These are phyloP conservation scores for Aspidiotus rigidus DNA, from an alignment of 2,888 invertebrate genomes.

Conservation along the genomic window DNA sequence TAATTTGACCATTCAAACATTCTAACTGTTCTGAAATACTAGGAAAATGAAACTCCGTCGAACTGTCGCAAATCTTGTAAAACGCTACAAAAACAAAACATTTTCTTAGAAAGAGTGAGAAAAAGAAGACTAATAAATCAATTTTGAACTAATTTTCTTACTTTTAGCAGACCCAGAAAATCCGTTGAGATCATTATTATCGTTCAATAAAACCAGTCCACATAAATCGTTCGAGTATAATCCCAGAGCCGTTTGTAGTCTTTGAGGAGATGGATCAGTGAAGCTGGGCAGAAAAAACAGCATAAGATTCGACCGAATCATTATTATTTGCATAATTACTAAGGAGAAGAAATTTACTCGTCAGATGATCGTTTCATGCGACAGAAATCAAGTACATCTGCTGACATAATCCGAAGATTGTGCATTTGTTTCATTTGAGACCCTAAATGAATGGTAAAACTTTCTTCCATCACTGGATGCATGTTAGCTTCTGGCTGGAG, in stretches of 20 bases:
- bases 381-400: constrained; percentile 73
- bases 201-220: constrained; percentile 75
- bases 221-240: constrained; percentile 86
- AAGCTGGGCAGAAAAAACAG: constrained; percentile 33
- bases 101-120: not conserved
- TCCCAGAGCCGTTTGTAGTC: constrained; percentile 84
- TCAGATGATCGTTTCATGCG: constrained; percentile 39
- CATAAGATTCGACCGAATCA: not conserved
- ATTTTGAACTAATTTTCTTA: constrained; percentile 38
- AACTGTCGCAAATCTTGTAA: constrained; percentile 41
- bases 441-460: constrained; percentile 94
- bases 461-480: constrained; percentile 61
- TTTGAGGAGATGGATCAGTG: constrained; percentile 47
- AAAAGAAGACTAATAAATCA: not conserved
- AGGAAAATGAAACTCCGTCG: constrained; percentile 92
- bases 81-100: constrained; percentile 33
- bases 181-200: constrained; percentile 51
- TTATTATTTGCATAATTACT: not conserved
- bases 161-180: constrained; percentile 57
- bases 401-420: constrained; percentile 84
- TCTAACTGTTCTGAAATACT: constrained; percentile 77
- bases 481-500: constrained; percentile 10
- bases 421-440: constrained; percentile 98
- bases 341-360: constrained; percentile 15
- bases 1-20: constrained; percentile 52